These are phyloP conservation scores for Drosophila pectinifera DNA, from an alignment of 1,140 invertebrate species.

Conservation along the genomic window DNA sequence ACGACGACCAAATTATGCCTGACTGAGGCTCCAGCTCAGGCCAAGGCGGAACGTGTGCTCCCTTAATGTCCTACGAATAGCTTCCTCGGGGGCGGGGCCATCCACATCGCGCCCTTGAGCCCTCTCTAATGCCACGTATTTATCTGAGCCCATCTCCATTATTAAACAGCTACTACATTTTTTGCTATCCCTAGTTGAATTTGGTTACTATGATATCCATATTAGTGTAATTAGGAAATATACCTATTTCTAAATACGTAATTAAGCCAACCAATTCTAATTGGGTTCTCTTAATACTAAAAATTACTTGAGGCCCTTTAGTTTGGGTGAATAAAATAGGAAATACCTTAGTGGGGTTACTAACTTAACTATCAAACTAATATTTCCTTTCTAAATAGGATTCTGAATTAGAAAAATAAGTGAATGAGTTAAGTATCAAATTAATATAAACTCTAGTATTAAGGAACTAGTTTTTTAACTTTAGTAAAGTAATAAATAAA, in stretches of 20 bases:
- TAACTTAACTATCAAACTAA: background rate
- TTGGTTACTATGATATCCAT: slow-evolving; percentile 1
- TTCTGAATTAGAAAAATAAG: background rate
- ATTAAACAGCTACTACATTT: slow-evolving; percentile 30
- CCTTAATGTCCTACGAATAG: slow-evolving; percentile 59
- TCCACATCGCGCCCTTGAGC: background rate
- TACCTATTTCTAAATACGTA: background rate
- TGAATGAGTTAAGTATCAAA: background rate
- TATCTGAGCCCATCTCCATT: slow-evolving; percentile 29
- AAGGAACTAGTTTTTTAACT: too few relatives aligned
- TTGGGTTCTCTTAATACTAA: background rate
- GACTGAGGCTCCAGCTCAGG: slow-evolving; percentile 22
- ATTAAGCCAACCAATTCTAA: background rate
- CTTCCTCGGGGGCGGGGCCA: slow-evolving; percentile 5
- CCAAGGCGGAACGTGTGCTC: slow-evolving; percentile 49
- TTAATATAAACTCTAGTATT: background rate
- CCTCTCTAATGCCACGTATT: slow-evolving; percentile 34
- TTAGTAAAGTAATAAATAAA: too few relatives aligned
- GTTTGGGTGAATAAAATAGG: background rate
- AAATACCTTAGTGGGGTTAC: background rate
- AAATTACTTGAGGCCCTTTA: background rate
- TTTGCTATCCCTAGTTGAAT: slow-evolving; percentile 5
- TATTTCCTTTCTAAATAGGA: too few relatives aligned
- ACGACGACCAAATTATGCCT: slow-evolving; percentile 68
- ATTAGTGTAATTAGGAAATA: background rate